Evolutionary conservation across 1,140 invertebrate species (phyloP).

Genomic region (Drosophila elegans): DNA sequence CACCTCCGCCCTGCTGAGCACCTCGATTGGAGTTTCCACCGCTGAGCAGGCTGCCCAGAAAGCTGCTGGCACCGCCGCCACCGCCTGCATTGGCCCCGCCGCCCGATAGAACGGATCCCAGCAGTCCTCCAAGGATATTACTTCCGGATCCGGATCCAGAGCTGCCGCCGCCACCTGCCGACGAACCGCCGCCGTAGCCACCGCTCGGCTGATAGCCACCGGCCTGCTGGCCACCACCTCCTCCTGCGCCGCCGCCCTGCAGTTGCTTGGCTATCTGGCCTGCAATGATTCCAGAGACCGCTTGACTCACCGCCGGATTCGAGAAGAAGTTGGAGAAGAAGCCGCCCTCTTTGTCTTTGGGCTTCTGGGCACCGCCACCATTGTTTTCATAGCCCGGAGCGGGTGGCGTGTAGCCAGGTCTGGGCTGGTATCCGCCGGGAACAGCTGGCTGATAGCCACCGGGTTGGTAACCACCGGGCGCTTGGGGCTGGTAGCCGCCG

Average conservation of each 20-base stretch:
- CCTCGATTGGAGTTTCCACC: slow-evolving; percentile 49
- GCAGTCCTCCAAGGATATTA: slow-evolving; percentile 64
- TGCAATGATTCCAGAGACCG: slow-evolving; percentile 81
- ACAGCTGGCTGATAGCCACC: slow-evolving; percentile 8
- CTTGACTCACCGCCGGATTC: slow-evolving; percentile 81
- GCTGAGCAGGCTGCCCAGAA: slow-evolving; percentile 66
- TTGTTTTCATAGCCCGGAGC: slow-evolving; percentile 67
- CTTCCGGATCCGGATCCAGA: slow-evolving; percentile 44
- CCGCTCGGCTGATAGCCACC: slow-evolving; percentile 75
- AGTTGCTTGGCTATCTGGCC: slow-evolving; percentile 80
- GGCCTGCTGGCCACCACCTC: slow-evolving; percentile 37
- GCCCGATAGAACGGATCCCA: slow-evolving; percentile 66
- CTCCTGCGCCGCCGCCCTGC: slow-evolving; percentile 61
- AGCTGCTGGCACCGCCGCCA: slow-evolving; percentile 59
- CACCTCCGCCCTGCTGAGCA: slow-evolving; percentile 33
- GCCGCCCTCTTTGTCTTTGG: slow-evolving; percentile 80
- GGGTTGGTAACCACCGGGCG: slow-evolving; percentile 42
- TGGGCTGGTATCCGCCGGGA: slow-evolving; percentile 39
- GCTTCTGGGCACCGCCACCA: slow-evolving; percentile 61
- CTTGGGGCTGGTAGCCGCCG: slow-evolving; percentile 58
- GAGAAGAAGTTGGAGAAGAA: slow-evolving; percentile 83
- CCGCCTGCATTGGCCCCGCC: slow-evolving; percentile 40
- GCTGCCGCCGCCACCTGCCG: slow-evolving; percentile 45
- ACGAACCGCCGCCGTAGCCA: slow-evolving; percentile 56
- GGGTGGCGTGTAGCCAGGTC: slow-evolving; percentile 65